Evolutionary conservation across 2,888 invertebrate genomes (phyloP), one percentile per base, ranked within the genome.

Genomic region (Ophion obscuratus): DNA sequence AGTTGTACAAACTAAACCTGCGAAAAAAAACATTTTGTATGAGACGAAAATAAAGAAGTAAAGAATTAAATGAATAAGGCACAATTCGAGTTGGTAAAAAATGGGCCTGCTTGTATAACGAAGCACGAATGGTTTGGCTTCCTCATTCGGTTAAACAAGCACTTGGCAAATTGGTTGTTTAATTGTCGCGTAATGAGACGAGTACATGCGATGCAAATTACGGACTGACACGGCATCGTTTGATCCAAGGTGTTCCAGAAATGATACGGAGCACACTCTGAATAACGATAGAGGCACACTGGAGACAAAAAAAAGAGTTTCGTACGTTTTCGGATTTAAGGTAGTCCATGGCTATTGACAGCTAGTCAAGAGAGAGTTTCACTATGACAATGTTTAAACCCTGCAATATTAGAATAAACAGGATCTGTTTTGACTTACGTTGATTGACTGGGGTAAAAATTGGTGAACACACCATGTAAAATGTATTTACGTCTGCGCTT

Each of bases 111-210:
- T 2, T n/a, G 47, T 36, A 20, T 70, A 66, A 76, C n/a, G 80
- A 70, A 71, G 53, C 31, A 71, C 57, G 59, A 66, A 76, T 24
- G 70, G 36, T 40, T 31, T 66, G 68, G 24, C 71, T 67, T 68
- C 62, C 76, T 83, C 75, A 68, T 76, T 47, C 66, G 27, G 6
- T 61, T 57, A 80, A 83, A 86, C 77, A 73, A 86, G 76, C 80
- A 83, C 83, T 71, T 80, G 85, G 81, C 83, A 76, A 80, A 62
- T 77, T 53, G 53, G 76, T 71, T 79, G n/a, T 24, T 64, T 77
- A 81, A 83, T 83, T 83, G 66, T 71, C 53, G 20, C n/a, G 27
- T 47, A 85, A 83, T 83, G 73, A 74, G 44, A 44, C 17, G 20
- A n/a, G 62, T 11, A 64, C 83, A 86, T 80, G 83, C 80, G 77